Evolutionary conservation across 2,888 invertebrate species (phyloP).

Genomic region (Apoderus coryli): DNA sequence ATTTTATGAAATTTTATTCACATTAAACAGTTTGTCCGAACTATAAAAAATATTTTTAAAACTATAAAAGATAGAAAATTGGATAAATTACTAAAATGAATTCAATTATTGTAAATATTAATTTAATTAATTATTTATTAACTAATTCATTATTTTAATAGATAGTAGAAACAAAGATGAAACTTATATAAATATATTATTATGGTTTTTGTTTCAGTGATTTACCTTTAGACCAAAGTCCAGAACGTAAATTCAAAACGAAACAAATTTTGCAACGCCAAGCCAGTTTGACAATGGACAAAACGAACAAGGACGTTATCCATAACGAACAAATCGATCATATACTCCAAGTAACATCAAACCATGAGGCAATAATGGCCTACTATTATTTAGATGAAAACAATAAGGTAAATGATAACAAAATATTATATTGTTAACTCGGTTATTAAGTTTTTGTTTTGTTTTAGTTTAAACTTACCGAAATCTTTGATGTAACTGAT

Average conservation of each 20-base stretch:
- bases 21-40: too few species aligned
- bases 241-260: conserved; percentile 26
- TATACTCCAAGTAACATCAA: conserved; percentile 59
- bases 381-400: conserved; percentile 84
- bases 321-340: conserved; percentile 53
- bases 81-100: too few species aligned
- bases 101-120: too few species aligned
- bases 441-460: conserved; percentile 6
- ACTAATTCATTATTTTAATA: too few species aligned
- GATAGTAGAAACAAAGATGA: too few species aligned
- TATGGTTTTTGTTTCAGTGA: conserved; percentile 23
- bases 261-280: conserved; percentile 28
- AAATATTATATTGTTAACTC: neutral
- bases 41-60: too few species aligned
- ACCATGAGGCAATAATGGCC: conserved; percentile 79
- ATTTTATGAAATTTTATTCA: too few species aligned
- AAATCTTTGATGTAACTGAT: conserved; percentile 78
- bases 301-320: conserved; percentile 28
- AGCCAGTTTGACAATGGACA: conserved; percentile 29
- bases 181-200: too few species aligned
- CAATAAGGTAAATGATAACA: conserved; percentile 46
- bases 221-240: conserved; percentile 25
- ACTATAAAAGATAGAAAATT: too few species aligned
- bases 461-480: conserved; percentile 64
- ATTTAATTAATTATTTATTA: too few species aligned